phyloP scores from a whole-genome alignment of 2,113 vertebrate genomes.

The Daboia siamensis region DNA sequence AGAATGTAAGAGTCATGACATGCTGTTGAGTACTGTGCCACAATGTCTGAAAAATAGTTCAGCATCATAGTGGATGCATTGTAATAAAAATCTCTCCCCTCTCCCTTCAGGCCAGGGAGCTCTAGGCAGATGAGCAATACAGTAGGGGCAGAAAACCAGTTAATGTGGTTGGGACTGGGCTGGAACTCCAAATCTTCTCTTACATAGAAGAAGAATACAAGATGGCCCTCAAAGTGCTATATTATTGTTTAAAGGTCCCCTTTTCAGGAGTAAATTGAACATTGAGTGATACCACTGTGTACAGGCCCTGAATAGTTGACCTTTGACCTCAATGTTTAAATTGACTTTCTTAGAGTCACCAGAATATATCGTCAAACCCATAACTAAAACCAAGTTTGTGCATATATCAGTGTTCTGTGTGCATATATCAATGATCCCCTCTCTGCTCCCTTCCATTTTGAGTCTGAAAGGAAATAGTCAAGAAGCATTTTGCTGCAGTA shows the following conservation, averaged over 20 bases:
- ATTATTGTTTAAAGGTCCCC: constrained; percentile 16
- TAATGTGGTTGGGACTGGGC: constrained; percentile 58
- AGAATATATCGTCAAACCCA: constrained; percentile 42
- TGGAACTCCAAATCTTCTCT: constrained; percentile 59
- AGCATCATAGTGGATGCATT: constrained; percentile 49
- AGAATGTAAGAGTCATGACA: constrained; percentile 57
- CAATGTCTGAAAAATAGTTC: constrained; percentile 57
- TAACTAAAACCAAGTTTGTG: background rate
- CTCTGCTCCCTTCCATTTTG: background rate
- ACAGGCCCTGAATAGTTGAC: constrained; percentile 61
- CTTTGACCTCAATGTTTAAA: constrained; percentile 31
- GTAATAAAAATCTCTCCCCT: constrained; percentile 43
- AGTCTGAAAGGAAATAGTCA: constrained; percentile 30
- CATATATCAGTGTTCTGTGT: constrained; percentile 33
- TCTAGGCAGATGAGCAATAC: constrained; percentile 43
- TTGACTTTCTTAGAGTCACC: constrained; percentile 24
- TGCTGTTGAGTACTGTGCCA: constrained; percentile 58
- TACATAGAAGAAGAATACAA: constrained; percentile 61
- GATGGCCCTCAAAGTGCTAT: constrained; percentile 62
- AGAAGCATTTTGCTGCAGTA: constrained; percentile 28
- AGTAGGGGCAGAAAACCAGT: constrained; percentile 48
- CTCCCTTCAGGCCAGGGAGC: constrained; percentile 59
- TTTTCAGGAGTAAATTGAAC: constrained; percentile 47
- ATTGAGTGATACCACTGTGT: constrained; percentile 21
- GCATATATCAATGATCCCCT: background rate